phyloP scores from a whole-genome alignment of 2,113 vertebrate species.

The Tympanuchus pallidicinctus region DNA sequence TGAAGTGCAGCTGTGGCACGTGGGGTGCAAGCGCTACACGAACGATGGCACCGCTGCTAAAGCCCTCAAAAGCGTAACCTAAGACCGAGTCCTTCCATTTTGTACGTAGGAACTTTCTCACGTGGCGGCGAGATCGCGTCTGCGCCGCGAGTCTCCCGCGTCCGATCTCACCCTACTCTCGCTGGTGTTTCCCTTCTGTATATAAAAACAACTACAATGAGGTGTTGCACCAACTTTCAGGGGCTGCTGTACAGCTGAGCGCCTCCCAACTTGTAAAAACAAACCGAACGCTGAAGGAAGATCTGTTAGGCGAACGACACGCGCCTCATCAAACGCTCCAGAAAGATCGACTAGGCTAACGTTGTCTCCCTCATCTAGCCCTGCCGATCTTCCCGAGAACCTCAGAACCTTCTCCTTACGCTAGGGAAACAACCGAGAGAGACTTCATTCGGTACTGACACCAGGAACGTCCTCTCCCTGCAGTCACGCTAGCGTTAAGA shows the following conservation, averaged over 20 bases:
- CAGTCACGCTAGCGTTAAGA: neutral
- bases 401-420: accelerated
- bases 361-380: neutral
- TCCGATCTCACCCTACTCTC: neutral
- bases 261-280: neutral
- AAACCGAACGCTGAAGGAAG: neutral
- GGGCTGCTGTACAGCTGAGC: neutral
- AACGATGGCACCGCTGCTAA: neutral
- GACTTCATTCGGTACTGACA: neutral
- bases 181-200: accelerated
- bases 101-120: neutral
- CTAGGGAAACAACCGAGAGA: neutral
- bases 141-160: neutral
- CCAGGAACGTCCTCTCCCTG: neutral
- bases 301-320: neutral
- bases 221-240: neutral
- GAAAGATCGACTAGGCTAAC: neutral
- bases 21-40: neutral
- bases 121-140: accelerated
- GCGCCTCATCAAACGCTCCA: neutral
- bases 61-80: neutral
- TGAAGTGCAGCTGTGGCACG: neutral
- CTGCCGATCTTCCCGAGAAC: neutral
- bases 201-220: neutral
- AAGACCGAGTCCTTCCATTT: neutral